Percentiles rank a stretch among this genome's conserved stretches.
phyloP scores from a whole-genome alignment of 2,888 invertebrate genomes.

The Luperina testacea region DNA sequence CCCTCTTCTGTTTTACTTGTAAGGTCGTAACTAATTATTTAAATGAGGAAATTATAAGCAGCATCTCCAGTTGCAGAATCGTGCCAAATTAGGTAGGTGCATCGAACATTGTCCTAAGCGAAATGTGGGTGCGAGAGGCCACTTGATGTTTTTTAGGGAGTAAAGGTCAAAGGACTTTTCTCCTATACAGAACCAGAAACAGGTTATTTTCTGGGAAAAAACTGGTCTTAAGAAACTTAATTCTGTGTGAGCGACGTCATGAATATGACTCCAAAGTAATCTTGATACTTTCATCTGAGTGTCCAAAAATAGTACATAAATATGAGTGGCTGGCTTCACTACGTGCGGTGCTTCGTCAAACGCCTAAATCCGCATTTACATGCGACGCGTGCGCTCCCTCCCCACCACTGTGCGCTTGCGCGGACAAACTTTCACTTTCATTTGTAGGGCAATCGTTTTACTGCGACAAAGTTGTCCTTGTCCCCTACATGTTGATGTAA shows the following conservation, averaged over 20 bases:
- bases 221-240: not conserved
- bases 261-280: conserved; percentile 51
- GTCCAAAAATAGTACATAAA: conserved; percentile 72
- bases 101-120: not conserved
- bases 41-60: not conserved
- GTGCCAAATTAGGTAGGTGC: not conserved
- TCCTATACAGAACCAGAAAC: not conserved
- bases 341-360: conserved; percentile 84
- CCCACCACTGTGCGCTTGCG: conserved; percentile 71
- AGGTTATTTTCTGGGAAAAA: not conserved
- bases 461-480: conserved; percentile 68
- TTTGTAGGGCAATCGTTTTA: conserved; percentile 85
- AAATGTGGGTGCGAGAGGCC: not conserved
- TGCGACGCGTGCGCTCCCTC: conserved; percentile 81
- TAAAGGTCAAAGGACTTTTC: not conserved
- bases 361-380: conserved; percentile 85
- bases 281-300: conserved; percentile 75
- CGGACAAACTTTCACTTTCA: conserved; percentile 88
- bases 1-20: not conserved
- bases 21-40: not conserved
- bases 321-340: conserved; percentile 64
- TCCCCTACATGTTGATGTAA: conserved; percentile 24
- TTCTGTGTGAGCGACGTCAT: conserved; percentile 15
- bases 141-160: not conserved
- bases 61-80: too few species aligned